Evolutionary conservation across 2,888 invertebrate genomes (phyloP).

Genomic region (Apotomis turbidana): DNA sequence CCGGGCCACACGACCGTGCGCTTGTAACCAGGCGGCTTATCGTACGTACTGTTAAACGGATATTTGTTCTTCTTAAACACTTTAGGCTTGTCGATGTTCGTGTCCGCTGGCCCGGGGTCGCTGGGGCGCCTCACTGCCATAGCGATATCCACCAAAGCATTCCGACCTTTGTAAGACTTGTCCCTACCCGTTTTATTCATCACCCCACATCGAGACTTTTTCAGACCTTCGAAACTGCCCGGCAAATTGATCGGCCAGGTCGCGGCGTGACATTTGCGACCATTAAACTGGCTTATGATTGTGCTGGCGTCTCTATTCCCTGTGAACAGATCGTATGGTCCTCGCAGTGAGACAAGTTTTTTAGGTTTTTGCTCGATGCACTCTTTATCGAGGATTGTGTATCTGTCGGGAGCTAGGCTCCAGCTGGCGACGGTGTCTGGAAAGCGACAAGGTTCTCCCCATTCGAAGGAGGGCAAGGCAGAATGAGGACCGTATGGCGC

Average conservation of each 20-base stretch:
- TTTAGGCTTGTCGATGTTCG: slow-evolving; percentile 57
- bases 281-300: slow-evolving; percentile 81
- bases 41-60: slow-evolving; percentile 72
- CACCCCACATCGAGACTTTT: slow-evolving; percentile 63
- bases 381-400: slow-evolving; percentile 66
- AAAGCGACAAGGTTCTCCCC: slow-evolving; percentile 71
- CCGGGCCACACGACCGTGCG: slow-evolving; percentile 72
- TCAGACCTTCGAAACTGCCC: slow-evolving; percentile 64
- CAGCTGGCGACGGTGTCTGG: slow-evolving; percentile 60
- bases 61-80: slow-evolving; percentile 57
- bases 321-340: slow-evolving; percentile 77
- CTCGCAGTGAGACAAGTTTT: slow-evolving; percentile 67
- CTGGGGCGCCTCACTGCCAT: slow-evolving; percentile 74
- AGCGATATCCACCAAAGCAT: slow-evolving; percentile 75
- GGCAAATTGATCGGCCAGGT: slow-evolving; percentile 71
- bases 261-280: slow-evolving; percentile 57
- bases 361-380: slow-evolving; percentile 67
- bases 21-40: slow-evolving; percentile 66
- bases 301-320: slow-evolving; percentile 77
- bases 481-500: slow-evolving; percentile 69
- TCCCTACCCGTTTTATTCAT: slow-evolving; percentile 70
- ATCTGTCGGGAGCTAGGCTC: slow-evolving; percentile 72
- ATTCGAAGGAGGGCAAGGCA: slow-evolving; percentile 61
- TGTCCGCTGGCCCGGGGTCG: slow-evolving; percentile 81
- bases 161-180: slow-evolving; percentile 70